Evolutionary conservation across 2,888 invertebrate genomes (phyloP).

Genomic region (Perdita meconis): DNA sequence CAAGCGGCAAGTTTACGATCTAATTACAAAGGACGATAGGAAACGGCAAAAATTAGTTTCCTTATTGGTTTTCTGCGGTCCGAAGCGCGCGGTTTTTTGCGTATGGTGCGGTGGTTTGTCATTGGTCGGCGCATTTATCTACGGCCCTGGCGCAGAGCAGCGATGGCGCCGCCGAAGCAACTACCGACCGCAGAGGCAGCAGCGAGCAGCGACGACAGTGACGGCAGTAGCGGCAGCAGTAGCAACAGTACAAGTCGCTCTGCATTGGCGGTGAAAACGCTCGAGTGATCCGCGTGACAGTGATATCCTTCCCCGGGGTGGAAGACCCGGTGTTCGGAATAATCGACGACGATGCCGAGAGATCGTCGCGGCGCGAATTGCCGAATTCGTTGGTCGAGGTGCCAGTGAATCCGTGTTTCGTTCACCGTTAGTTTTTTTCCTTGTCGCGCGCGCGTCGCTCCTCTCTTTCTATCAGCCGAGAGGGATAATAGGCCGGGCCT

Average conservation of each 20-base stretch:
- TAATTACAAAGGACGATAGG: neutral
- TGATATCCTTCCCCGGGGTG: neutral
- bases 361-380: slow-evolving; percentile 19
- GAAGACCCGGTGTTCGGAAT: slow-evolving; percentile 8
- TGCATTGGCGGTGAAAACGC: slow-evolving; percentile 44
- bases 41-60: no score
- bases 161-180: slow-evolving; percentile 50
- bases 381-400: slow-evolving; percentile 20
- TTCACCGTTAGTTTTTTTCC: slow-evolving; percentile 32
- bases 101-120: neutral
- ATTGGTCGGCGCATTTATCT: neutral
- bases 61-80: no score
- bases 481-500: slow-evolving; percentile 67
- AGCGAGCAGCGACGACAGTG: slow-evolving; percentile 41
- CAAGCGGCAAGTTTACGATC: no score
- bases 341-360: slow-evolving; percentile 27
- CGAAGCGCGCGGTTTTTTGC: neutral
- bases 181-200: slow-evolving; percentile 17
- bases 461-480: slow-evolving; percentile 50
- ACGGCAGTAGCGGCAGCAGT: slow-evolving; percentile 56
- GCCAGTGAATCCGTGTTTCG: slow-evolving; percentile 47
- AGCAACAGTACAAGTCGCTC: slow-evolving; percentile 53
- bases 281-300: slow-evolving; percentile 62
- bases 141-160: slow-evolving; percentile 52
- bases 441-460: slow-evolving; percentile 30